A percentile compares a stretch with the other conserved stretches of the same genome.
Evolutionary conservation across 2,113 vertebrate genomes (phyloP).

Genomic region (Psophia crepitans): DNA sequence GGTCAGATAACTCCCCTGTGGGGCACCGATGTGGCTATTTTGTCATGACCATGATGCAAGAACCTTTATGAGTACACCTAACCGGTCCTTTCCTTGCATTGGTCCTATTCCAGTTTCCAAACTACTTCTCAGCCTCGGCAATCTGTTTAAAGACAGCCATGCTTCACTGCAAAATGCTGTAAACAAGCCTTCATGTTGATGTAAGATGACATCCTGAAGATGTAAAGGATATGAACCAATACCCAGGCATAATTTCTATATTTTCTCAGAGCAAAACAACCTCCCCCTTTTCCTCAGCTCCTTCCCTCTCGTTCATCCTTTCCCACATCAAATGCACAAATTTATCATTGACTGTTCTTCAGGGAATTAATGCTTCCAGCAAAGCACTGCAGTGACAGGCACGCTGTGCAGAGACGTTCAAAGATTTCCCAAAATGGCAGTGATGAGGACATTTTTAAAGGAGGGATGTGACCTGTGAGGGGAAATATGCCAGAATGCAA

Average conservation of each 20-base stretch:
- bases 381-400: slow-evolving; percentile 10
- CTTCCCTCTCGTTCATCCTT: neutral
- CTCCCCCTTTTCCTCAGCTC: neutral
- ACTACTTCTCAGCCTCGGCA: neutral
- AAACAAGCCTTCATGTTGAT: neutral
- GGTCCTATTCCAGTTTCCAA: neutral
- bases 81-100: fast-evolving
- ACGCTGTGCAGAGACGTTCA: neutral
- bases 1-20: neutral
- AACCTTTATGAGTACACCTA: neutral
- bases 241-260: neutral
- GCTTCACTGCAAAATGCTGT: neutral
- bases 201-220: neutral
- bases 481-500: neutral
- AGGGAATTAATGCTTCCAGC: slow-evolving; percentile 12
- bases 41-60: neutral
- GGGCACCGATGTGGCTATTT: neutral
- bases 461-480: neutral
- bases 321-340: neutral
- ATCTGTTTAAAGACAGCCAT: neutral
- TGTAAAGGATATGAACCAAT: neutral
- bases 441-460: slow-evolving; percentile 13
- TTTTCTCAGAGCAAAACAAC: neutral
- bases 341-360: neutral
- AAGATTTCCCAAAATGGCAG: slow-evolving; percentile 24